phyloP scores from a whole-genome alignment of 2,113 vertebrate species.

The Oncorhynchus masou region DNA sequence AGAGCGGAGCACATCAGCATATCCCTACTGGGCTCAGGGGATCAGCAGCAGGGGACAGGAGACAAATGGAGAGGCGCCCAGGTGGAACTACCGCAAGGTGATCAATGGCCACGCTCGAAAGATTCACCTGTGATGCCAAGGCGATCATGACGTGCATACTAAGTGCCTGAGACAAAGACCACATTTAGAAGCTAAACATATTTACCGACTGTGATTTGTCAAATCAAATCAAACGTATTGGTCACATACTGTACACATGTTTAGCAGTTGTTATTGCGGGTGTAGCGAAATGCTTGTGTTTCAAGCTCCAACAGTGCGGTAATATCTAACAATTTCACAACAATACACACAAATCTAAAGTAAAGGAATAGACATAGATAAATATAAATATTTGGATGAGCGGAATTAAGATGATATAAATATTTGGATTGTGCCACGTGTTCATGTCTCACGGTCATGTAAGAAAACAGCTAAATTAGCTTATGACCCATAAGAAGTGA shows the following conservation, averaged over 20 bases:
- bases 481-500: neutral
- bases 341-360: too few species aligned
- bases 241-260: too few species aligned
- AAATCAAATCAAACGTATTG: neutral
- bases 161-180: slow-evolving; percentile 16
- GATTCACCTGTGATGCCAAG: slow-evolving; percentile 14
- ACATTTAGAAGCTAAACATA: slow-evolving; percentile 8
- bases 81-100: slow-evolving; percentile 37
- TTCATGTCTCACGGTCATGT: neutral
- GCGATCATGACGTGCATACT: slow-evolving; percentile 27
- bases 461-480: neutral
- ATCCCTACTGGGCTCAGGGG: slow-evolving; percentile 26
- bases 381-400: too few species aligned
- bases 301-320: too few species aligned
- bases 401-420: too few species aligned
- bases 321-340: too few species aligned
- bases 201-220: neutral
- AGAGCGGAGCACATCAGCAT: slow-evolving; percentile 11
- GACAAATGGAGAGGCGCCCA: slow-evolving; percentile 43
- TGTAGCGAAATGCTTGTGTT: too few species aligned
- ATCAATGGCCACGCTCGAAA: slow-evolving; percentile 45
- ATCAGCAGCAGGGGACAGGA: slow-evolving; percentile 34
- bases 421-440: neutral
- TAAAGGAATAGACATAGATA: too few species aligned
- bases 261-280: too few species aligned